A percentile compares a stretch with the other conserved stretches of the same genome.
These are phyloP conservation scores for Therioaphis trifolii DNA, from an alignment of 2,888 invertebrate species.

Conservation along the genomic window DNA sequence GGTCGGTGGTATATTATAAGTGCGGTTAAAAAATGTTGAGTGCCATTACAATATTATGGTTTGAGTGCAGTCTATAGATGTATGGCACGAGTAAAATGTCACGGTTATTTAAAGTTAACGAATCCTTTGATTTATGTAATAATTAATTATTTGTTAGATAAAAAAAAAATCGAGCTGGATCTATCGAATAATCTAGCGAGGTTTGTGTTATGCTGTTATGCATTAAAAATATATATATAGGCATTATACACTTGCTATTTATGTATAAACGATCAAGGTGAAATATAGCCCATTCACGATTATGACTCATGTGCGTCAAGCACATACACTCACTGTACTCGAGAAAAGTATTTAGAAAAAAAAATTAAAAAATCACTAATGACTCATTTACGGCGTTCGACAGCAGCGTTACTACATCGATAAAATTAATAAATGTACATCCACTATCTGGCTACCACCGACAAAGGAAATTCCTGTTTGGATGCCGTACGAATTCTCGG, in stretches of 20 bases:
- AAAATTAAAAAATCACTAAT: conserved; percentile 9
- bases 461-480: conserved; percentile 38
- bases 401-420: conserved; percentile 32
- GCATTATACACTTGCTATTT: background rate
- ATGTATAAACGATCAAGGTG: background rate
- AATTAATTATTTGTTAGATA: background rate
- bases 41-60: no score
- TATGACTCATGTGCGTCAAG: conserved; percentile 15
- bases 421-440: background rate
- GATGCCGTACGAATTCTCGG: background rate
- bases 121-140: background rate
- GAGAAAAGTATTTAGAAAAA: background rate
- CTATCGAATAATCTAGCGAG: background rate
- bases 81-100: no score
- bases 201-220: no score
- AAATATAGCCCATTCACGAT: conserved; percentile 1
- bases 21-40: background rate
- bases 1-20: background rate
- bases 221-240: no score
- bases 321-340: background rate
- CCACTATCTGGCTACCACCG: background rate
- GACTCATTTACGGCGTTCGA: conserved; percentile 32
- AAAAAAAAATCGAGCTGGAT: background rate
- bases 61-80: no score
- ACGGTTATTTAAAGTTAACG: background rate